phyloP scores from a whole-genome alignment of 1,140 invertebrate species.

The roundworm (Caenorhabditis elegans) region WBcel235 BX284605.5:10978001-10978500 shows the following conservation, averaged over 20 bases:
- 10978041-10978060: background rate
- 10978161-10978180: background rate
- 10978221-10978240: background rate
- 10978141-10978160: background rate
- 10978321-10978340: background rate
- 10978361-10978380: slow-evolving; percentile 24
- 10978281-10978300: background rate
- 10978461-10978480: slow-evolving; percentile 31
- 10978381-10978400: slow-evolving; percentile 13
- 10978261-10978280: background rate
- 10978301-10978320: background rate
- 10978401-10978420: background rate
- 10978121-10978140: background rate
- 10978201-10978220: slow-evolving; percentile 18
- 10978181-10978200: background rate
- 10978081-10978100: slow-evolving; percentile 35
- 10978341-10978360: background rate
- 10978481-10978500: slow-evolving; percentile 15
- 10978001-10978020: background rate
- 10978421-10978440: slow-evolving; percentile 26
- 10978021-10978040: slow-evolving; percentile 34
- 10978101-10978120: background rate
- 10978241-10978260: background rate
- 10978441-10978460: slow-evolving; percentile 31
- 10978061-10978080: slow-evolving; percentile 29